Evolutionary conservation across 2,888 invertebrate genomes (phyloP), one percentile per base, ranked within the genome.

Genomic region (Rutpela maculata): DNA sequence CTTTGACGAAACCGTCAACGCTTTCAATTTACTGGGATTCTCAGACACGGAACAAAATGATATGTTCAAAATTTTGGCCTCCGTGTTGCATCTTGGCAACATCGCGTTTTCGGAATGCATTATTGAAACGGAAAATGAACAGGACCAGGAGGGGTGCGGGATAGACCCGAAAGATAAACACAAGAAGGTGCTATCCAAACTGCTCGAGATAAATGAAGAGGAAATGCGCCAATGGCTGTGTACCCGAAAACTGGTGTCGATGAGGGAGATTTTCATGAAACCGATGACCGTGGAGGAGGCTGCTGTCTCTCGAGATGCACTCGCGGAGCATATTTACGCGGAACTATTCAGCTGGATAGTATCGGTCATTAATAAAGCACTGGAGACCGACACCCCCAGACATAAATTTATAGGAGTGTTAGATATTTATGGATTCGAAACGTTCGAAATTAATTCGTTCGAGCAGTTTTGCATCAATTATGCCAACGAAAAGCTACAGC

Each of bases 381-480:
- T 99, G 22, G 94, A 95, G 81, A 94, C 95, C 0, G 92, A 92
- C 19, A 91, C 91, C 65, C 91, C 92, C 10, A 92, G 92, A 83
- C 93, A 93, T 84, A 84, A 86, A 71, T 87, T 86, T 56, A 98
- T 99, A 86, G 99, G 98, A 70, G 99, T 99, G 0, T 92, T 99
- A 26, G 99, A 99, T 89, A 99, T 99, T 81, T 99, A 99, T 90
- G 99, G 99, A 5, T 98, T 98, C 89, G 98, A 98, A 90, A 98
- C 98, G 0, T 99, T 98, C 89, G 97, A 98, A 88, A 93, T 94
- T 10, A 99, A 99, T 90, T 98, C 89, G n/a, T n/a, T n/a, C n/a
- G n/a, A n/a, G n/a, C n/a, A n/a, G n/a, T n/a, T n/a, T n/a, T n/a
- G n/a, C n/a, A 99, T 99, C 78, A 99, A 99, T 91, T 99, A 99